Evolutionary conservation across 2,888 invertebrate genomes (phyloP), one percentile per base, ranked within the genome.

Genomic region (Argyresthia goedartella): DNA sequence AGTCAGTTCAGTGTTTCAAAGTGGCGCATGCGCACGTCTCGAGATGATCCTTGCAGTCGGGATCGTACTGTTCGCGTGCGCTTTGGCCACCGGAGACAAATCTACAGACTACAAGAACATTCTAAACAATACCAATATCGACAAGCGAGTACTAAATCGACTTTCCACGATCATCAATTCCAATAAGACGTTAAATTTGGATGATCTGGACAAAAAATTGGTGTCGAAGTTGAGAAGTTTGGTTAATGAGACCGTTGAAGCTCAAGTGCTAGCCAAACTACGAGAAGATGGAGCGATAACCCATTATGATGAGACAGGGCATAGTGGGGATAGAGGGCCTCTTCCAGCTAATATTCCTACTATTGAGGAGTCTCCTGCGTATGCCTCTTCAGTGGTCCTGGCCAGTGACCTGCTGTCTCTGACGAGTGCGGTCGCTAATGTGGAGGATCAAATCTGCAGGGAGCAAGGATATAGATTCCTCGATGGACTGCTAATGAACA

Each of bases 391-490:
- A 0, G 80, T 82, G 25, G 84, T 85, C 25, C 61, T 87, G 44
- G 87, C 82, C 0, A 85, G 87, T 62, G 87, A 87, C 61, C 67
- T 89, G 42, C 63, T 88, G 34, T 80, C 87, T 0, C 65, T 89
- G 10, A 76, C 80, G 3, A 79, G 81, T 61, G 87, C 87, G 25
- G 72, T 89, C 42, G 76, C 81, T 9, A 79, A 77, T 54, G 77
- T 89, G 41, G 69, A 81, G 56, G 84, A 86, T 52, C 69, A 70
- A 36, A 60, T 69, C 1, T 89, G 89, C 65, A 75, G 85, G 53
- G 79, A 84, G 44, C 88, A 89, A 53, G 88, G 85, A 0, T 76
- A 78, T 55, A 69, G 73, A 52, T 82, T 88, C 44, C 61, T 89
- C 56, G 77, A 86, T 60, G 87, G 87, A 53, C 66, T 89, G 53